Percentiles rank a stretch among this genome's conserved stretches.
These are phyloP conservation scores for Silurus lanzhouensis DNA, from an alignment of 2,797 vertebrate species.

Conservation along the genomic window DNA sequence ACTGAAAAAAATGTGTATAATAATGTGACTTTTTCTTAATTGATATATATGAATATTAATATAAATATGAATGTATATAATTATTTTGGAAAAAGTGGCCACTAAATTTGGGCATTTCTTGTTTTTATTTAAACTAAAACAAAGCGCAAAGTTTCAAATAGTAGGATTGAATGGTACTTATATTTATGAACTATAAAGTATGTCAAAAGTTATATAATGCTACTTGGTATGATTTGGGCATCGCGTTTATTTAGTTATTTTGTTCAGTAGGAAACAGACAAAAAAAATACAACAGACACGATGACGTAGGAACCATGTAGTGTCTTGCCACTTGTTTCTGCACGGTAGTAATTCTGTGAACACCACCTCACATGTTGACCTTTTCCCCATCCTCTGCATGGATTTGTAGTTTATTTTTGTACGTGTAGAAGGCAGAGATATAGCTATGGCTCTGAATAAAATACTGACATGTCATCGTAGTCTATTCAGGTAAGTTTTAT, in stretches of 20 bases:
- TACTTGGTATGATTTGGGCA: no score
- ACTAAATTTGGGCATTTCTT: not conserved
- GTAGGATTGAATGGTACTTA: not conserved
- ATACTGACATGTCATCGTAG: conserved; percentile 14
- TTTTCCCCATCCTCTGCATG: conserved; percentile 28
- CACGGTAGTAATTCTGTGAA: conserved; percentile 11
- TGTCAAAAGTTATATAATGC: not conserved
- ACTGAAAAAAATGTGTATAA: no score
- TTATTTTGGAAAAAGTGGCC: not conserved
- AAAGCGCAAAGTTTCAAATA: not conserved
- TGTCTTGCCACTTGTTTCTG: conserved; percentile 8
- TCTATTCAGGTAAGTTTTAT: conserved; percentile 60
- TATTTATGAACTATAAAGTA: not conserved
- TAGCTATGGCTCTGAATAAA: conserved; percentile 56
- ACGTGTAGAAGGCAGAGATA: not conserved
- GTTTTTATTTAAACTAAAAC: not conserved
- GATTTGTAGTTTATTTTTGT: not conserved
- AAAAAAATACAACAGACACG: not conserved
- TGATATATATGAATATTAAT: not conserved
- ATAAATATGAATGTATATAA: not conserved
- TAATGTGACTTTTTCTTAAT: not conserved
- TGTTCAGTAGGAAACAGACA: not conserved
- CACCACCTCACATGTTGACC: conserved; percentile 48
- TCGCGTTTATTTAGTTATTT: not conserved
- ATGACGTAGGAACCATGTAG: conserved; percentile 29